These are phyloP conservation scores for Drosophila macrospina DNA, from an alignment of 2,888 invertebrate species.

Conservation along the genomic window DNA sequence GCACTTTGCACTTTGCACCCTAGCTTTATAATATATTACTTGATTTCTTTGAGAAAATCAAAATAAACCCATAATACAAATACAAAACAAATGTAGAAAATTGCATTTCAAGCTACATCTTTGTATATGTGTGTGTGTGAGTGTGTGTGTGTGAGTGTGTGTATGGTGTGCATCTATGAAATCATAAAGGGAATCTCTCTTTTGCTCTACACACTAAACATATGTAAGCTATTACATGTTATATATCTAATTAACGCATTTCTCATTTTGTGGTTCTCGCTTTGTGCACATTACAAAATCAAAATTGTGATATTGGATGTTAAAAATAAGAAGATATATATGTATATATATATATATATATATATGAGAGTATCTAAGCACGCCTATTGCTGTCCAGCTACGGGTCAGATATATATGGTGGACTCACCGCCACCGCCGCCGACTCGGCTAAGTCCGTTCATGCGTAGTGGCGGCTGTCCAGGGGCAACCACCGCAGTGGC, in stretches of 20 bases:
- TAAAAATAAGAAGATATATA: conserved; percentile 8
- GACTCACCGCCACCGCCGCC: conserved; percentile 86
- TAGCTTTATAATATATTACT: conserved; percentile 10
- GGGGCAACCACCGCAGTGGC: conserved; percentile 44
- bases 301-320: conserved; percentile 24
- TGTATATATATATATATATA: conserved; percentile 11
- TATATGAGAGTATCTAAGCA: conserved; percentile 38
- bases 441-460: conserved; percentile 85
- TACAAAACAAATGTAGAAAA: conserved; percentile 60
- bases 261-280: conserved; percentile 21
- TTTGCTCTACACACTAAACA: conserved; percentile 28
- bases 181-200: conserved; percentile 24
- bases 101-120: conserved; percentile 56
- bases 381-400: conserved; percentile 13
- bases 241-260: conserved; percentile 26
- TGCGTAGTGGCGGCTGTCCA: conserved; percentile 76
- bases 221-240: conserved; percentile 24
- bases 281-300: conserved; percentile 58
- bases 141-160: conserved; percentile 3
- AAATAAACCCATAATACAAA: conserved; percentile 22
- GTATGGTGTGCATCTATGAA: conserved; percentile 26
- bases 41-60: conserved; percentile 25
- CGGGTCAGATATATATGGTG: conserved; percentile 81
- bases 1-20: conserved; percentile 36
- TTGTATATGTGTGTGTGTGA: conserved; percentile 11